A percentile compares a stretch with the other conserved stretches of the same genome.
Conservation (phyloP, 2,113 vertebrate genomes). For the Carlito syrichta region DNA sequence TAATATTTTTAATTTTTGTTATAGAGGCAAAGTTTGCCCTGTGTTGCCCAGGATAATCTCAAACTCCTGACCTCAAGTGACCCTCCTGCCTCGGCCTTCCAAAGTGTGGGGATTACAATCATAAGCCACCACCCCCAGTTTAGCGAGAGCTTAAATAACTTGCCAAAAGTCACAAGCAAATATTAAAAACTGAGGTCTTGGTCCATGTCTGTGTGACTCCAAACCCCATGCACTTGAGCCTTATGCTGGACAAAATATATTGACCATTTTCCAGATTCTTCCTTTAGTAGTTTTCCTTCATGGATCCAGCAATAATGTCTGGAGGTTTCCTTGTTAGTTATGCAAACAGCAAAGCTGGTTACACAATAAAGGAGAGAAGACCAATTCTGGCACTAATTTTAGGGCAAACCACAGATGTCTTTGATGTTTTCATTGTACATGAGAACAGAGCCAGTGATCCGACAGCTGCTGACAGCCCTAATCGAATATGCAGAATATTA, state of each 20-base stretch:
- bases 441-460: constrained; percentile 79
- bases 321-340: constrained; percentile 42
- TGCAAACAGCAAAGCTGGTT: constrained; percentile 54
- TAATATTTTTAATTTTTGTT: too few relatives aligned
- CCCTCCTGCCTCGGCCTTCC: too few relatives aligned
- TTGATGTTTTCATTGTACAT: constrained; percentile 78
- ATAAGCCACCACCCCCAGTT: too few relatives aligned
- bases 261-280: background rate
- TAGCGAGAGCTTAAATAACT: background rate
- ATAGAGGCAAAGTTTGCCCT: too few relatives aligned
- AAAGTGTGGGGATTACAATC: too few relatives aligned
- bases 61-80: too few relatives aligned
- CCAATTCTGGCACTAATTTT: constrained; percentile 73
- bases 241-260: background rate
- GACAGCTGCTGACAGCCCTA: constrained; percentile 76
- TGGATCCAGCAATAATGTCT: background rate
- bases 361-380: constrained; percentile 63
- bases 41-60: too few relatives aligned
- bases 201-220: background rate
- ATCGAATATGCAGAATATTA: constrained; percentile 73
- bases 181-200: background rate
- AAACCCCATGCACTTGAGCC: background rate
- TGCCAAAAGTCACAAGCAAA: background rate
- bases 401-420: constrained; percentile 76
- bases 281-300: background rate